Conservation (phyloP, 2,113 vertebrate genomes). For the human (Homo sapiens) region GRCh38 chr15:22404001-22404500, state of each 20-base stretch:
- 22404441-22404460: background rate
- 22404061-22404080: background rate
- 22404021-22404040: background rate
- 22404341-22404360: background rate
- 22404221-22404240: background rate
- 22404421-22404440: fast-evolving
- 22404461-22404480: fast-evolving
- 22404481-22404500: fast-evolving
- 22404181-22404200: background rate
- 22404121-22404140: background rate
- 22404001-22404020: fast-evolving
- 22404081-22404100: background rate
- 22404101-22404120: background rate
- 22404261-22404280: background rate
- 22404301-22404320: no score
- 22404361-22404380: no score
- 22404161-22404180: no score
- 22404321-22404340: no score
- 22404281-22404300: background rate
- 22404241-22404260: background rate
- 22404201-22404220: background rate
- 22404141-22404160: background rate
- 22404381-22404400: background rate
- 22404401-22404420: no score
- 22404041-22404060: background rate